Conservation (phyloP, 1,140 invertebrate genomes). For the Drosophila jambulina region DNA sequence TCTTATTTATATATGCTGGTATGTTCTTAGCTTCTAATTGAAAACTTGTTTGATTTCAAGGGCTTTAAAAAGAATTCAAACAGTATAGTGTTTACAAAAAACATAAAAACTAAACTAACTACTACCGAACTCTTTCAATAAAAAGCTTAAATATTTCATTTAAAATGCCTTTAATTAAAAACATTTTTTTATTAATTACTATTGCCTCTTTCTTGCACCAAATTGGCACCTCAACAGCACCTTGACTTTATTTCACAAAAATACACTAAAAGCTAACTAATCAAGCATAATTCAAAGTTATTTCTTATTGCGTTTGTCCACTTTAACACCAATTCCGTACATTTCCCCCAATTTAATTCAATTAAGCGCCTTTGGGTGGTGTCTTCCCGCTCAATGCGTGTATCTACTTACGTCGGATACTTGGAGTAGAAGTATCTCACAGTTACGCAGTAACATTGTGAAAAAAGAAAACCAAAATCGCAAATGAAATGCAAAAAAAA, state of each 20-base stretch:
- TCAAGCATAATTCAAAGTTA: slow-evolving; percentile 54
- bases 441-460: slow-evolving; percentile 28
- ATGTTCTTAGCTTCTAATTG: too few relatives aligned
- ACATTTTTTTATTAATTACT: neutral
- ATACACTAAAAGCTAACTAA: slow-evolving; percentile 36
- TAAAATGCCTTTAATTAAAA: neutral
- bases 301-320: slow-evolving; percentile 57
- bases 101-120: too few relatives aligned
- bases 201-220: neutral
- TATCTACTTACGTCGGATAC: slow-evolving; percentile 19
- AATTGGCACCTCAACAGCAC: slow-evolving; percentile 50
- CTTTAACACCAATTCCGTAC: slow-evolving; percentile 68
- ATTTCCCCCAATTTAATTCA: slow-evolving; percentile 79
- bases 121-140: too few relatives aligned
- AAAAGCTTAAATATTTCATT: neutral
- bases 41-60: too few relatives aligned
- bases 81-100: too few relatives aligned
- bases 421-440: slow-evolving; percentile 9
- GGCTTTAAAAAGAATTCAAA: too few relatives aligned
- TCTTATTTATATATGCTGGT: too few relatives aligned
- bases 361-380: slow-evolving; percentile 63
- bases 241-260: slow-evolving; percentile 25
- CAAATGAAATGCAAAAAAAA: slow-evolving; percentile 19
- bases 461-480: slow-evolving; percentile 11
- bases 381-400: slow-evolving; percentile 46